Conservation (phyloP, 2,113 vertebrate species). For the Stigmatopora nigra region DNA sequence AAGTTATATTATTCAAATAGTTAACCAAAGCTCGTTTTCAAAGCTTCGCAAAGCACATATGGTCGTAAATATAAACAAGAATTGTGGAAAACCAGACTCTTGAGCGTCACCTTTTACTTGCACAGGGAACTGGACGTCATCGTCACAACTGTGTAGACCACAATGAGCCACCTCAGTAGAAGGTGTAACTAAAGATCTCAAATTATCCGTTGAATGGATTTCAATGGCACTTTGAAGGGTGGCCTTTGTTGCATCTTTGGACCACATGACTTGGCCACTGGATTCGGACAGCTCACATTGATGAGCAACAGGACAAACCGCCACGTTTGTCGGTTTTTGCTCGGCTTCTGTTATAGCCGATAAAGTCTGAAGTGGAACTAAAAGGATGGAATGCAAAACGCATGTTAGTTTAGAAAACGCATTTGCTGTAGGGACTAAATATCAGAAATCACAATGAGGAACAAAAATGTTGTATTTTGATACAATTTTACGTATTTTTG, state of each 20-base stretch:
- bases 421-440: neutral
- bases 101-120: constrained; percentile 68
- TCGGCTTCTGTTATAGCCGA: constrained; percentile 56
- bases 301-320: constrained; percentile 49
- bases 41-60: neutral
- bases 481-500: too few relatives aligned
- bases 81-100: constrained; percentile 42
- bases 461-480: neutral
- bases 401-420: constrained; percentile 3
- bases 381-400: constrained; percentile 52
- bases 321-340: constrained; percentile 52
- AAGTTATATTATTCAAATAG: neutral
- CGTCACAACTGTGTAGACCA: constrained; percentile 64
- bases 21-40: neutral
- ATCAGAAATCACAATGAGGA: neutral
- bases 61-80: constrained; percentile 19
- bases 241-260: constrained; percentile 58
- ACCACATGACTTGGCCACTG: constrained; percentile 55
- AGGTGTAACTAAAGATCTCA: constrained; percentile 59
- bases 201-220: constrained; percentile 59
- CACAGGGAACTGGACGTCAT: constrained; percentile 63
- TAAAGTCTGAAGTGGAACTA: constrained; percentile 63
- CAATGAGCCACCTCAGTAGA: constrained; percentile 58
- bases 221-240: constrained; percentile 48
- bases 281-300: constrained; percentile 61